A percentile compares a stretch with the other conserved stretches of the same genome.
These are phyloP conservation scores for Parauchenoglanis punctatus DNA, from an alignment of 2,797 vertebrate species.

Conservation along the genomic window DNA sequence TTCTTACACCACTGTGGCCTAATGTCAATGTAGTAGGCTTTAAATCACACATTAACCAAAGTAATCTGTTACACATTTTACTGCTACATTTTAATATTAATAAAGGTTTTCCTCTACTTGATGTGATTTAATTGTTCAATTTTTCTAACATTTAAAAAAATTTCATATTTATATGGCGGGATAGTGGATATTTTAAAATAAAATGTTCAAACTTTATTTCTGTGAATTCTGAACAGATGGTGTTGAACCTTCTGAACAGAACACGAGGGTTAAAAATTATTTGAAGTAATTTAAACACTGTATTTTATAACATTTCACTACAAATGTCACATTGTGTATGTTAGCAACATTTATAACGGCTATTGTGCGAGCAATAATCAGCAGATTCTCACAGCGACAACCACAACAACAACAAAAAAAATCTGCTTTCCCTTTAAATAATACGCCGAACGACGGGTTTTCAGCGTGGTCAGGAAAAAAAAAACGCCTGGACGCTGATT, in stretches of 20 bases:
- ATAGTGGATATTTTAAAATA: background rate
- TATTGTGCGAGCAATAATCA: background rate
- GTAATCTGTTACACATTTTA: background rate
- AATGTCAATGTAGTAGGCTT: background rate
- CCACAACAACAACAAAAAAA: background rate
- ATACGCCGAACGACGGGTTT: conserved; percentile 60
- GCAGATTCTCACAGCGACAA: background rate
- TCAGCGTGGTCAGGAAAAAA: conserved; percentile 63
- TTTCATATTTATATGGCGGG: too few species aligned
- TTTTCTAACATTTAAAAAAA: background rate
- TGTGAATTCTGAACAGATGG: background rate
- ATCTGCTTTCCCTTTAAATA: conserved; percentile 65
- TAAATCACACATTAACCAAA: background rate
- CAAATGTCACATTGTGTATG: background rate
- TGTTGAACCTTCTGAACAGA: background rate
- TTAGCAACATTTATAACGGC: background rate
- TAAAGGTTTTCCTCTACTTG: too few species aligned
- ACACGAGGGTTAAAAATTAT: background rate
- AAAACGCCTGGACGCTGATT: conserved; percentile 58
- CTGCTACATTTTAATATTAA: background rate
- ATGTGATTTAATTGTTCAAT: background rate
- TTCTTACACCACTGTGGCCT: background rate
- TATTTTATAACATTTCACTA: background rate
- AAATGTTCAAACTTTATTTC: background rate
- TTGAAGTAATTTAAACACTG: background rate